Conservation (phyloP, 2,888 invertebrate species). For the Orthosia gothica region DNA sequence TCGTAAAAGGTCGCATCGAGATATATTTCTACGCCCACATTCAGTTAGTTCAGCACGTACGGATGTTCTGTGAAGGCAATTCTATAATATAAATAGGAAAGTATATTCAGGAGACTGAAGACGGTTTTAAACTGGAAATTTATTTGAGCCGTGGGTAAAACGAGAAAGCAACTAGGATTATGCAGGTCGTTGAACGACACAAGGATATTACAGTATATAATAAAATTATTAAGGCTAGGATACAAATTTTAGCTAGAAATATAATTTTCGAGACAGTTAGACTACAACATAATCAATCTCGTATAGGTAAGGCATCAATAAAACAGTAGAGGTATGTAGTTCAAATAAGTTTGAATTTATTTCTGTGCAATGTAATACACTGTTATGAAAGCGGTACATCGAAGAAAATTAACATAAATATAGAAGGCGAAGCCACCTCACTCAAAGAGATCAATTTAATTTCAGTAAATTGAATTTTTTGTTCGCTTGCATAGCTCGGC, state of each 20-base stretch:
- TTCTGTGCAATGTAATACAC: neutral
- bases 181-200: neutral
- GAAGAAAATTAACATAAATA: neutral
- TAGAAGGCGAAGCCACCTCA: neutral
- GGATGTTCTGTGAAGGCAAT: no score
- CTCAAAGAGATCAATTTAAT: neutral
- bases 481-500: neutral
- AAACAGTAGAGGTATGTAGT: neutral
- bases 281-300: neutral
- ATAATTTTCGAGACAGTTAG: neutral
- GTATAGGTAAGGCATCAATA: neutral
- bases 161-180: neutral
- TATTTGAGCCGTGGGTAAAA: neutral
- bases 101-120: neutral
- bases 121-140: neutral
- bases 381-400: neutral
- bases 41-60: neutral
- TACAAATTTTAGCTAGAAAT: neutral
- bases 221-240: no score
- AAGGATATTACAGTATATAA: neutral
- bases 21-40: neutral
- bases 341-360: slow-evolving; percentile 2
- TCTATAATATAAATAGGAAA: neutral
- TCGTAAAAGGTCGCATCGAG: neutral
- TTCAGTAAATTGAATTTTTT: neutral